Conservation (phyloP, 2,797 vertebrate species). For the Paratrypauchen microcephalus region DNA sequence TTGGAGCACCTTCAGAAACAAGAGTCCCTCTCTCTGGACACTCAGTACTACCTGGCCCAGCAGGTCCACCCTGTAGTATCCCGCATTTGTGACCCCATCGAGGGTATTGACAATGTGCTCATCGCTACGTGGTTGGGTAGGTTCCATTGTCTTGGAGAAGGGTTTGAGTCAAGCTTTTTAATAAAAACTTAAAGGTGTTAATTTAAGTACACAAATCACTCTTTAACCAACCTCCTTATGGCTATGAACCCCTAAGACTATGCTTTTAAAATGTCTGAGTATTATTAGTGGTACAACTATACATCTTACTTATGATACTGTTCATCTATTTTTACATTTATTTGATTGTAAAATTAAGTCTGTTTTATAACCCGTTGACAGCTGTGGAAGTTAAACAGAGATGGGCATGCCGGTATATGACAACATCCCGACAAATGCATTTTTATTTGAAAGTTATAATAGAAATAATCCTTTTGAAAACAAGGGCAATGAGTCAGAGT, state of each 20-base stretch:
- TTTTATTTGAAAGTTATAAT: constrained; percentile 8
- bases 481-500: neutral
- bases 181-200: constrained; percentile 1
- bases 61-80: constrained; percentile 96
- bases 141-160: constrained; percentile 23
- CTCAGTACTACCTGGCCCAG: constrained; percentile 95
- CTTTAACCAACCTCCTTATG: neutral
- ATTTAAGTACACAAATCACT: neutral
- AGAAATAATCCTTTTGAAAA: neutral
- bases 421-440: constrained; percentile 32
- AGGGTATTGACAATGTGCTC: constrained; percentile 91
- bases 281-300: constrained; percentile 18
- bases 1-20: constrained; percentile 95
- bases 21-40: constrained; percentile 85
- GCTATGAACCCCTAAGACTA: neutral
- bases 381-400: constrained; percentile 44
- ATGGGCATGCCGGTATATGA: constrained; percentile 17
- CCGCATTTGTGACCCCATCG: constrained; percentile 96
- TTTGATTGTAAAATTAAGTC: constrained; percentile 29
- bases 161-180: neutral
- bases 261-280: neutral
- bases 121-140: constrained; percentile 95
- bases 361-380: constrained; percentile 45
- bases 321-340: constrained; percentile 34
- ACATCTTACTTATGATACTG: constrained; percentile 20